Percentiles rank a stretch among this genome's conserved stretches.
Evolutionary conservation across 2,888 invertebrate genomes (phyloP).

Genomic region (Heteromurus nitidus): DNA sequence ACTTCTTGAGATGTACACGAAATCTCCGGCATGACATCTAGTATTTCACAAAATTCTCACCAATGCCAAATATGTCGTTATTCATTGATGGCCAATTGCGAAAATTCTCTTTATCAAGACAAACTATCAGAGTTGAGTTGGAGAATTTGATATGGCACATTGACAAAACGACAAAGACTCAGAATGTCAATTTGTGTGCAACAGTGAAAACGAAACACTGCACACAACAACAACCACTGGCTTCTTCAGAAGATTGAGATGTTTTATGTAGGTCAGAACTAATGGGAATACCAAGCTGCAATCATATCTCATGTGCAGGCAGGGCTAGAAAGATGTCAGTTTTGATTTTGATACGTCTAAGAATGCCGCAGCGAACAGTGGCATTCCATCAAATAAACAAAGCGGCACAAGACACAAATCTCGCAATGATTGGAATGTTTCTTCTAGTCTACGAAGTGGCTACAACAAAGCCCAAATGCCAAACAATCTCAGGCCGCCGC

Average conservation of each 20-base stretch:
- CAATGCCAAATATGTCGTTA: no score
- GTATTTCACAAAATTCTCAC: no score
- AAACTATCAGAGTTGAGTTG: no score
- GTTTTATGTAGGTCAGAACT: background rate
- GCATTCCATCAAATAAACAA: background rate
- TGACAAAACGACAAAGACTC: conserved; percentile 1
- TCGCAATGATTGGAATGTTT: no score
- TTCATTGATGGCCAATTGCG: no score
- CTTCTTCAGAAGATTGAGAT: background rate
- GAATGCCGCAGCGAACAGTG: background rate
- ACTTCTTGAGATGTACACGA: no score
- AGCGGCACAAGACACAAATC: background rate
- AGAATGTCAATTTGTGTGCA: background rate
- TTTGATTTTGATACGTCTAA: background rate
- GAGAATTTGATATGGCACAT: no score
- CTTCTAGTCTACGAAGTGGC: no score
- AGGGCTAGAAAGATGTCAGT: background rate
- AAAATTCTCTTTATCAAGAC: no score
- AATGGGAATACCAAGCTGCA: background rate
- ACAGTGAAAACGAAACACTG: background rate
- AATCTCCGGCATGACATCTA: no score
- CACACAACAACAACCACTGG: background rate
- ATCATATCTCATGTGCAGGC: background rate
- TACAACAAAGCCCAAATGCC: no score
- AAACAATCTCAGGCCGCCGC: no score